Evolutionary conservation across 2,113 vertebrate genomes (phyloP).

Genomic region (Halcyon malimbica): DNA sequence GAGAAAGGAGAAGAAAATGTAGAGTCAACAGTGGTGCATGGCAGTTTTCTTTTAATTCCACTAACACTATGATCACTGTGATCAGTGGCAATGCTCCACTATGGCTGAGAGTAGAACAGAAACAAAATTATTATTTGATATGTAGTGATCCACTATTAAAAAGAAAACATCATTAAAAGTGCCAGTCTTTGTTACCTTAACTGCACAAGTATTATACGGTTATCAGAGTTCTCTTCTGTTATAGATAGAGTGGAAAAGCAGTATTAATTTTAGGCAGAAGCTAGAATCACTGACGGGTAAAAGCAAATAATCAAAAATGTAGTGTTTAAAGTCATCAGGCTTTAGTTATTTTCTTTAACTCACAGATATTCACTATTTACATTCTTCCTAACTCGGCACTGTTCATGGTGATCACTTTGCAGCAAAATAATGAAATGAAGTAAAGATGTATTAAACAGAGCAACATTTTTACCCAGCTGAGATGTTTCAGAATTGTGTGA

Average conservation of each 20-base stretch:
- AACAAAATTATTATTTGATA: not conserved
- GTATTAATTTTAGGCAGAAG: not conserved
- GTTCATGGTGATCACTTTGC: not conserved
- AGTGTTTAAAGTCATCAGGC: not conserved
- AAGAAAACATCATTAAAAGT: not conserved
- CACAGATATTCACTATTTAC: not conserved
- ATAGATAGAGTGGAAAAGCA: not conserved
- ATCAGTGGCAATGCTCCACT: not conserved
- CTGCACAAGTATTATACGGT: not conserved
- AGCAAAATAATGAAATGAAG: not conserved
- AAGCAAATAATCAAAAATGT: not conserved
- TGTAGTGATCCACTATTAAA: not conserved
- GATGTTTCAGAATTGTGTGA: not conserved
- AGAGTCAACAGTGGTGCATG: not conserved
- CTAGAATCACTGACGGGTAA: not conserved
- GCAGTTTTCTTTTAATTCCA: not conserved
- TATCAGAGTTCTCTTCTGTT: not conserved
- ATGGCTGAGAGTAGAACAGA: not conserved
- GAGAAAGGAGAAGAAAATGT: not conserved
- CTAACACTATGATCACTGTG: not conserved
- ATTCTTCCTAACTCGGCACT: not conserved
- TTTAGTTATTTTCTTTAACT: not conserved
- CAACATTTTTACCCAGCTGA: not conserved
- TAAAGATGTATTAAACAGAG: not conserved
- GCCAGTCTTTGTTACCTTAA: not conserved